These are phyloP conservation scores for Oxytorus armatus DNA, from an alignment of 2,888 invertebrate species.

Conservation along the genomic window DNA sequence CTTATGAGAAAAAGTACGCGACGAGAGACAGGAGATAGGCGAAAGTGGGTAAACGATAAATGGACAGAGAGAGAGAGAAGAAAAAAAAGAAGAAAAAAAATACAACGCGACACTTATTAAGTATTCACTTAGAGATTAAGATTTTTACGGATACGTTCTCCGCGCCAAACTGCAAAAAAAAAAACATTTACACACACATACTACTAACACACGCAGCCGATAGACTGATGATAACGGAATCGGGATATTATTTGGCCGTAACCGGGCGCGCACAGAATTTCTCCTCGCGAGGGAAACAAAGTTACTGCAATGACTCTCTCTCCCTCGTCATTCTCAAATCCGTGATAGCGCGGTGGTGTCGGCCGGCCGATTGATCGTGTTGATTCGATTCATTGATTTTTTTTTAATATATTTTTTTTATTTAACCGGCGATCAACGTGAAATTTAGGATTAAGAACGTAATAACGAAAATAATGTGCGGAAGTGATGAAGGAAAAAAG, in stretches of 20 bases:
- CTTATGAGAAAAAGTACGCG: slow-evolving; percentile 53
- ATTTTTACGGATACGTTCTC: slow-evolving; percentile 80
- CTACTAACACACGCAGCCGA: slow-evolving; percentile 28
- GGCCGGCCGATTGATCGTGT: no score
- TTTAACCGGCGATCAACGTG: slow-evolving; percentile 62
- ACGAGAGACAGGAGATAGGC: background rate
- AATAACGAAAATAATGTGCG: slow-evolving; percentile 13
- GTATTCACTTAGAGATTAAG: slow-evolving; percentile 83
- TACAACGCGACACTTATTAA: slow-evolving; percentile 79
- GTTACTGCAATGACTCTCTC: no score
- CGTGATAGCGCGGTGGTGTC: no score
- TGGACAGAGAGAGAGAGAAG: background rate
- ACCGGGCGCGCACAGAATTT: background rate
- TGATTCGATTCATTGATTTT: background rate
- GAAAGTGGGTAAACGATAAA: slow-evolving; percentile 54
- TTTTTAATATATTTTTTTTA: slow-evolving; percentile 35
- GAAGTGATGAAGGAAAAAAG: background rate
- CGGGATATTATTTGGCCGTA: slow-evolving; percentile 23
- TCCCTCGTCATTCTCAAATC: background rate
- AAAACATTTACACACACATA: slow-evolving; percentile 14
- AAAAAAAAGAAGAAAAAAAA: slow-evolving; percentile 21
- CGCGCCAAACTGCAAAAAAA: slow-evolving; percentile 45
- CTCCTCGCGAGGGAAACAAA: background rate
- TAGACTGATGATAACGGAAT: slow-evolving; percentile 48
- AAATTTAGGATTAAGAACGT: slow-evolving; percentile 54